These are phyloP conservation scores for Sebastes glaucus DNA, from an alignment of 2,797 vertebrate species.

Conservation along the genomic window DNA sequence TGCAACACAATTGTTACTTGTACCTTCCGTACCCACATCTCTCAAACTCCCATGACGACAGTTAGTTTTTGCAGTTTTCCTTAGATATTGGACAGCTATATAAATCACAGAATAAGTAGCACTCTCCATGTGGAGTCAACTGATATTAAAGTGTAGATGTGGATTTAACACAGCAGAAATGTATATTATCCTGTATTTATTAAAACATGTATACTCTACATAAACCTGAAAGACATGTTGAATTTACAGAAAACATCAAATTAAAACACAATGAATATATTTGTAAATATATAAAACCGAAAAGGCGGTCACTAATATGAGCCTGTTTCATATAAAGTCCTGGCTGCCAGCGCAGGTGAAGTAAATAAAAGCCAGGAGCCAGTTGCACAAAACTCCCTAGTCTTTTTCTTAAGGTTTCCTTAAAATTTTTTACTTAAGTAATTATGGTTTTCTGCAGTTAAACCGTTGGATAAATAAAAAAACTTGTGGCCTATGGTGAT, in stretches of 20 bases:
- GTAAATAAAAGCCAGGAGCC: background rate
- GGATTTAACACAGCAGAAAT: background rate
- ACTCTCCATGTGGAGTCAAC: background rate
- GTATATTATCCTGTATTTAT: background rate
- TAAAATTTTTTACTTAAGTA: rapidly evolving
- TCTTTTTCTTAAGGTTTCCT: too few species aligned
- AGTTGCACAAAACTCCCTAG: background rate
- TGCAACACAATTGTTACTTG: too few species aligned
- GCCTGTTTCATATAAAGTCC: background rate
- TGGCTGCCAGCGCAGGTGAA: background rate
- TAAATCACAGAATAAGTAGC: background rate
- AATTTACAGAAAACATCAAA: background rate
- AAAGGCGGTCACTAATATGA: background rate
- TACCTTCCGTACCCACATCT: background rate
- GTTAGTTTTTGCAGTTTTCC: background rate
- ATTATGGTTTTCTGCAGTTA: background rate
- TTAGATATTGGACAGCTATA: background rate
- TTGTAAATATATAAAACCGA: background rate
- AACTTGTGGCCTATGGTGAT: background rate
- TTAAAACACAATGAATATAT: background rate
- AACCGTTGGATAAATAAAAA: background rate
- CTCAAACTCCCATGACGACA: background rate
- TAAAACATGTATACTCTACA: background rate
- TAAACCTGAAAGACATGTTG: background rate
- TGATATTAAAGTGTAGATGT: background rate